phyloP scores from a whole-genome alignment of 2,797 vertebrate species.

The Urocyon cinereoargenteus region DNA sequence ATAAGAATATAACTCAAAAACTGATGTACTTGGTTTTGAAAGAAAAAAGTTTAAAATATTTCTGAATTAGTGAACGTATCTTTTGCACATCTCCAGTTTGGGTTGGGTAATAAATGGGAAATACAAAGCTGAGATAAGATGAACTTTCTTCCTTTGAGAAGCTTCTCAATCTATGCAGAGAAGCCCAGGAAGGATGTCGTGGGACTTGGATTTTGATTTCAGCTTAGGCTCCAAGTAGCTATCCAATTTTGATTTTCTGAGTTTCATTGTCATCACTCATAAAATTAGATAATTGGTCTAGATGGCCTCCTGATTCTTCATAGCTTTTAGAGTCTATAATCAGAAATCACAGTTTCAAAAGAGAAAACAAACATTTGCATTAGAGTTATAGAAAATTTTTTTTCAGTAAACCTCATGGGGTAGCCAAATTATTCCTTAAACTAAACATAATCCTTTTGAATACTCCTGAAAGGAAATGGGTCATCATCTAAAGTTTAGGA shows the following conservation, averaged over 20 bases:
- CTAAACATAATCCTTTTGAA: background rate
- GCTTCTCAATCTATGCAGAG: background rate
- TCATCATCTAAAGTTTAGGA: background rate
- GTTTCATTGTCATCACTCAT: constrained; percentile 26
- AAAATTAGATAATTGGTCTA: background rate
- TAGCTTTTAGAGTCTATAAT: background rate
- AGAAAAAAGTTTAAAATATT: background rate
- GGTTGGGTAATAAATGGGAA: background rate
- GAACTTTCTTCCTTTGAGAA: background rate
- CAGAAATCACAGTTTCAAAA: constrained; percentile 37
- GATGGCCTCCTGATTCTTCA: background rate
- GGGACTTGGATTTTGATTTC: background rate
- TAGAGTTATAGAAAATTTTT: background rate
- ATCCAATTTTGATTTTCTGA: background rate
- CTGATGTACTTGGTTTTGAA: background rate
- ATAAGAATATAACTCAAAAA: constrained; percentile 13
- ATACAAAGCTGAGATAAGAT: background rate
- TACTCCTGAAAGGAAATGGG: background rate
- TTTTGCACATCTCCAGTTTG: background rate
- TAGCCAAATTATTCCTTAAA: constrained; percentile 17
- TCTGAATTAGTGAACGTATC: background rate
- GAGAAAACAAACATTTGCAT: background rate
- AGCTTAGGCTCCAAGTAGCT: background rate
- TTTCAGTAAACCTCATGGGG: background rate
- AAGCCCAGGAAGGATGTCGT: background rate